These are phyloP conservation scores for Danaus plexippus DNA, from an alignment of 1,140 invertebrate species.

Conservation along the genomic window DNA sequence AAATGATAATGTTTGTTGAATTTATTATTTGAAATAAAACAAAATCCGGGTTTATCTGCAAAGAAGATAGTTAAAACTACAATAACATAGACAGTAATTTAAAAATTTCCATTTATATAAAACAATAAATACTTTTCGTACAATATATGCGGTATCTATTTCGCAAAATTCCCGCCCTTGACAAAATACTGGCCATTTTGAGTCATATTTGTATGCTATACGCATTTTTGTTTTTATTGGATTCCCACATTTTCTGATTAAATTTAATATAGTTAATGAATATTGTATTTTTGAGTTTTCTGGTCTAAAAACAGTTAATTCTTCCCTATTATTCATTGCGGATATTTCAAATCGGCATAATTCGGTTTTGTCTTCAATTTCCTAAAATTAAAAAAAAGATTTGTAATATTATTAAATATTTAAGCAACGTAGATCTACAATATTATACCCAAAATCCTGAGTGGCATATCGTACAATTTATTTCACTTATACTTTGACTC, in stretches of 20 bases:
- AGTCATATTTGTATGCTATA: conserved; percentile 25
- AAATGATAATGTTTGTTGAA: conserved; percentile 35
- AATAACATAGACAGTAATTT: too few species aligned
- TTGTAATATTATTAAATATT: conserved; percentile 3
- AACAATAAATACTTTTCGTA: conserved; percentile 14
- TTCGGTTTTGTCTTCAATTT: conserved; percentile 35
- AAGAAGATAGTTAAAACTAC: background rate
- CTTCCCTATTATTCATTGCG: conserved; percentile 19
- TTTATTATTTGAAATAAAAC: conserved; percentile 40
- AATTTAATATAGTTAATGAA: conserved; percentile 23
- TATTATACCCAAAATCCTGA: conserved; percentile 38
- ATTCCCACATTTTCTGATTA: conserved; percentile 30
- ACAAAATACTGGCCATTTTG: conserved; percentile 29
- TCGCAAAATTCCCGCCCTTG: conserved; percentile 34
- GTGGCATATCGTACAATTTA: conserved; percentile 21
- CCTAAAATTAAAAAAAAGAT: conserved; percentile 17
- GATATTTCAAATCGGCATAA: conserved; percentile 39
- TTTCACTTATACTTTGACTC: conserved; percentile 25
- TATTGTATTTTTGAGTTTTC: conserved; percentile 14
- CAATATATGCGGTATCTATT: conserved; percentile 29
- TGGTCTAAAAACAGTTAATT: conserved; percentile 24
- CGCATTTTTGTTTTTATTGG: conserved; percentile 35
- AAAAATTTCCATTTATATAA: conserved; percentile 2
- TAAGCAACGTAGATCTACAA: background rate
- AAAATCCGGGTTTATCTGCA: conserved; percentile 29